Evolutionary conservation across 2,888 invertebrate genomes (phyloP), one percentile per base, ranked within the genome.

Genomic region (Mythimna impura): DNA sequence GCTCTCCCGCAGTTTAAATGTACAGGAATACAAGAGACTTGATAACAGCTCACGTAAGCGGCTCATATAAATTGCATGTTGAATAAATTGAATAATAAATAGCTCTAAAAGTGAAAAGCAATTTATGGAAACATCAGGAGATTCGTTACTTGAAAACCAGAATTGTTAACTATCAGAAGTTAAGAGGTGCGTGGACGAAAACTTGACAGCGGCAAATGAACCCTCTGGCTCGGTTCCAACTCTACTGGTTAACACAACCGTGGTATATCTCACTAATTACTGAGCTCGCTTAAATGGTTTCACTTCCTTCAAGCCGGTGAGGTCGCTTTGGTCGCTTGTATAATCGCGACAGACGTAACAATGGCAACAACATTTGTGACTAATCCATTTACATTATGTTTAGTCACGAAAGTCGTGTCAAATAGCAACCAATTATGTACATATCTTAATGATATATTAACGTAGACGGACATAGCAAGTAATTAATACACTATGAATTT

Each of bases 351-450:
- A 86, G 73, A 87, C 88, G 87, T 86, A 90, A 91, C 87, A 86
- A 87, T 86, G 74, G 86, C 87, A 89, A 87, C 84, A 85, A 84
- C 90, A 91, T 89, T 90, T 85, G 84, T 89, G 85, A 88, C 87
- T 91, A 90, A 91, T 90, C 86, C 88, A 86, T 87, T 89, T 88
- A 86, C 81, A 87, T 89, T 89, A 86, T 84, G 88, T 84, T 79
- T 74, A 84, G 91, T 89, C 91, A 91, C 90, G 91, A 89, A 89
- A 87, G 71, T 89, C 89, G 87, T 90, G 90, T 89, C 84, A 85
- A 87, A 89, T 86, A 79, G 69, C 74, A 82, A 87, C 85, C 81
- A 81, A 82, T 85, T 85, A 84, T 86, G 83, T 83, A 80, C 87
- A 89, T 85, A 83, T 69, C 70, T 75, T 76, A 84, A 65, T 83